These are phyloP conservation scores for Pelochelys cantorii DNA, from an alignment of 2,797 vertebrate species.

Conservation along the genomic window DNA sequence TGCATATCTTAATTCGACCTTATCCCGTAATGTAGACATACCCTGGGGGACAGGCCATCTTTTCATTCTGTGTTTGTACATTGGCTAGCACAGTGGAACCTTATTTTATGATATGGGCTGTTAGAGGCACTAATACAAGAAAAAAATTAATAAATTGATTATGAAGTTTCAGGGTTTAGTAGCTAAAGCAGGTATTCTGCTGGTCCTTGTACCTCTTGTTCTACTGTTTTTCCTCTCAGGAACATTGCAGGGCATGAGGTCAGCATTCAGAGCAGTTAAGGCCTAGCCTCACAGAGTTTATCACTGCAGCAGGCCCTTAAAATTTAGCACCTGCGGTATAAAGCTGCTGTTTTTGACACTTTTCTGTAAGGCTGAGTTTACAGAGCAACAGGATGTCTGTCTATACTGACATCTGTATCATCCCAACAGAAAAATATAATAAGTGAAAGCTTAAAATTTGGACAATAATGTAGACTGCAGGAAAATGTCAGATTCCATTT, in stretches of 20 bases:
- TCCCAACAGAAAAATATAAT: no score
- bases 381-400: no score
- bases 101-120: constrained; percentile 43
- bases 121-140: not conserved
- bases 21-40: no score
- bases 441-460: no score
- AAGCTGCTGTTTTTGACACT: not conserved
- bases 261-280: not conserved
- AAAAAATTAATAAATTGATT: constrained; percentile 11
- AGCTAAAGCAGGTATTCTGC: not conserved
- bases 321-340: not conserved
- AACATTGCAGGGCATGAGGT: not conserved
- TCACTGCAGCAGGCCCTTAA: not conserved
- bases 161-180: constrained; percentile 43
- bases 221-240: not conserved
- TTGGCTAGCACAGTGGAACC: constrained; percentile 31
- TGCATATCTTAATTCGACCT: no score
- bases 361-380: no score
- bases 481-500: no score
- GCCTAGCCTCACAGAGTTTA: not conserved
- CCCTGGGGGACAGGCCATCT: constrained; percentile 64
- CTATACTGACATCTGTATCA: no score
- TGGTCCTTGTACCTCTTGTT: not conserved
- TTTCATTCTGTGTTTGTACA: constrained; percentile 54
- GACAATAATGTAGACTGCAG: no score